phyloP scores from a whole-genome alignment of 2,113 vertebrate genomes.

The Calidris pugnax region DNA sequence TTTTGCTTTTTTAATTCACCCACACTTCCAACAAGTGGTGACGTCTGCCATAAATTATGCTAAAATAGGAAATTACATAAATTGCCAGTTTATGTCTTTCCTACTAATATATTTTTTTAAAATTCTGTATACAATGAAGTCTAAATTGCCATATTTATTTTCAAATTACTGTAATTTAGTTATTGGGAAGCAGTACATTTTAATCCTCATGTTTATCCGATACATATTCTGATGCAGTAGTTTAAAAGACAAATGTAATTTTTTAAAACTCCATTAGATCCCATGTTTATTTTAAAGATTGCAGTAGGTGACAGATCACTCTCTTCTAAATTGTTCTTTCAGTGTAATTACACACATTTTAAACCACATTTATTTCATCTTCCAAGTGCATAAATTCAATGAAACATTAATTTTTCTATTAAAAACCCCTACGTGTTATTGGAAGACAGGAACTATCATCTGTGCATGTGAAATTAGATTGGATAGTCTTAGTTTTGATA shows the following conservation, averaged over 20 bases:
- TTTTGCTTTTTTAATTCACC: background rate
- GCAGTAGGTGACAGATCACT: background rate
- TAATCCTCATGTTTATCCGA: conserved; percentile 12
- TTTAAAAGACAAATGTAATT: conserved; percentile 31
- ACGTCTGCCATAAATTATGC: background rate
- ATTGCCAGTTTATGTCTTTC: background rate
- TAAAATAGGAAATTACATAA: background rate
- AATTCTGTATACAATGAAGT: background rate
- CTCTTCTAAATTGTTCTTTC: background rate
- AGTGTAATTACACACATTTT: background rate
- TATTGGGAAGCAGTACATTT: background rate
- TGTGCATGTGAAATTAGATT: background rate
- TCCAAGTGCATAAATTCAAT: background rate
- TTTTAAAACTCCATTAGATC: background rate
- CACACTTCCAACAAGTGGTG: background rate
- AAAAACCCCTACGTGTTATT: background rate
- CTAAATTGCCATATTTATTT: background rate
- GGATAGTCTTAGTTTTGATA: background rate
- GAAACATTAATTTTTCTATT: conserved; percentile 26
- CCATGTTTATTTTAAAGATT: conserved; percentile 32
- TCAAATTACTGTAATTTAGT: background rate
- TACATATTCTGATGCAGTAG: background rate
- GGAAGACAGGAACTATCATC: background rate
- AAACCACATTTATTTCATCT: conserved; percentile 14
- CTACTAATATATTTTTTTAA: background rate